Conservation (phyloP, 2,888 invertebrate species). For the Rhingia campestris region DNA sequence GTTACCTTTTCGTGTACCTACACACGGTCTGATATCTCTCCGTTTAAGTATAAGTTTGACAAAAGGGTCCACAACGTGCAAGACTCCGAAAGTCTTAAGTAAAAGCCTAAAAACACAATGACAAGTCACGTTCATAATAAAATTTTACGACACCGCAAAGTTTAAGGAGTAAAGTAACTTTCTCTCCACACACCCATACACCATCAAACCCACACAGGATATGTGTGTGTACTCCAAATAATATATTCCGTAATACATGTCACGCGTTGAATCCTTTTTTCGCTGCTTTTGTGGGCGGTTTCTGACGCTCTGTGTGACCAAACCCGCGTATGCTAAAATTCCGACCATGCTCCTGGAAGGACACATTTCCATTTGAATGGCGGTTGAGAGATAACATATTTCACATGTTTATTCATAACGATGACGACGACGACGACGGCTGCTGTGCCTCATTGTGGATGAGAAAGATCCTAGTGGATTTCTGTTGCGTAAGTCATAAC, state of each 20-base stretch:
- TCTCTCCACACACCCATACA: background rate
- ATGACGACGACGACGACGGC: background rate
- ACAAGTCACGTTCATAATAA: constrained; percentile 74
- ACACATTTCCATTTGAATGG: constrained; percentile 68
- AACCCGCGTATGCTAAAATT: constrained; percentile 66
- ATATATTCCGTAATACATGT: constrained; percentile 36
- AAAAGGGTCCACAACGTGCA: constrained; percentile 66
- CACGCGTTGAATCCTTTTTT: constrained; percentile 27
- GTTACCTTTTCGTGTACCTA: background rate
- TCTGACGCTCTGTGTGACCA: constrained; percentile 41
- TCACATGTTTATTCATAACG: constrained; percentile 72
- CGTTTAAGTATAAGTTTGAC: constrained; percentile 33
- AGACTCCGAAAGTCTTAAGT: constrained; percentile 64
- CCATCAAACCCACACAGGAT: constrained; percentile 4
- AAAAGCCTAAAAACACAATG: constrained; percentile 70
- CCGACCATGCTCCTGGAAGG: constrained; percentile 47
- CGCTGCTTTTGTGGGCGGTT: constrained; percentile 4
- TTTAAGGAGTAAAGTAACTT: constrained; percentile 65
- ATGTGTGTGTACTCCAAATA: constrained; percentile 2
- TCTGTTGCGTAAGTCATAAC: constrained; percentile 4
- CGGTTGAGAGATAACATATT: constrained; percentile 69
- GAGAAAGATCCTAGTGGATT: constrained; percentile 35
- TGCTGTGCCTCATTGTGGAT: background rate
- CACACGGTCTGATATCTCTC: constrained; percentile 21
- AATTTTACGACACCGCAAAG: constrained; percentile 73